A percentile compares a stretch with the other conserved stretches of the same genome.
Conservation (phyloP, 2,888 invertebrate genomes). For the Pteria penguin region DNA sequence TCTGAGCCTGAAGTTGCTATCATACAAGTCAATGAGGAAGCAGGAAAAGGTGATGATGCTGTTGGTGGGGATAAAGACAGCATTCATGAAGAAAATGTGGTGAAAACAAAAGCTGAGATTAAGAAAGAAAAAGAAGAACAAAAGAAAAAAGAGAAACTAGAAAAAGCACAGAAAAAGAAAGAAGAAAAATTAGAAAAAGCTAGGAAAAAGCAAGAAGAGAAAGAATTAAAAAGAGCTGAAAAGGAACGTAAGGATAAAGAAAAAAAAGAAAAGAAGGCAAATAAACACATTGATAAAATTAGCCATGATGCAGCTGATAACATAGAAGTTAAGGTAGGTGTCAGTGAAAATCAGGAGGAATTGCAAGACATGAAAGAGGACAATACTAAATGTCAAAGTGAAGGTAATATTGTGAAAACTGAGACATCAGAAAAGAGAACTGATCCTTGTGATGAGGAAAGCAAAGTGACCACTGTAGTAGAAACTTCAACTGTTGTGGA, state of each 20-base stretch:
- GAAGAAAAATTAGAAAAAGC: slow-evolving; percentile 28
- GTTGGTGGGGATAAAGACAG: not conserved
- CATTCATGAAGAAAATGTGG: not conserved
- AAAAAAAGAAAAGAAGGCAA: slow-evolving; percentile 12
- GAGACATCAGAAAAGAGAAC: slow-evolving; percentile 9
- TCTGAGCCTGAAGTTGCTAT: slow-evolving; percentile 3
- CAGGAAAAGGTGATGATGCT: slow-evolving; percentile 5
- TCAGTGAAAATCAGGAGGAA: no score
- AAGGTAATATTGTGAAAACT: not conserved
- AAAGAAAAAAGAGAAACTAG: slow-evolving; percentile 29
- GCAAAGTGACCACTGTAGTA: no score
- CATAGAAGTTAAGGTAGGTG: not conserved
- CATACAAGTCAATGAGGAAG: slow-evolving; percentile 19
- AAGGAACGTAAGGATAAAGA: slow-evolving; percentile 36
- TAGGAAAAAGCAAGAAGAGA: slow-evolving; percentile 45
- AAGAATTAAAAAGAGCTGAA: slow-evolving; percentile 42
- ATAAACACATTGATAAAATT: not conserved
- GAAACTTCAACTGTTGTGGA: no score
- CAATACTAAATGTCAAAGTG: not conserved
- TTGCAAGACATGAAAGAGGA: no score
- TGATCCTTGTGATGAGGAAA: no score
- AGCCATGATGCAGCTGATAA: not conserved
- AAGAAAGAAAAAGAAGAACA: slow-evolving; percentile 45
- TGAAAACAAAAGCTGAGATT: slow-evolving; percentile 11
- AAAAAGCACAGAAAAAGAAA: slow-evolving; percentile 44